Evolutionary conservation across 2,797 vertebrate genomes (phyloP), one percentile per base, ranked within the genome.

Genomic region (Oceanodroma leucorhoa): DNA sequence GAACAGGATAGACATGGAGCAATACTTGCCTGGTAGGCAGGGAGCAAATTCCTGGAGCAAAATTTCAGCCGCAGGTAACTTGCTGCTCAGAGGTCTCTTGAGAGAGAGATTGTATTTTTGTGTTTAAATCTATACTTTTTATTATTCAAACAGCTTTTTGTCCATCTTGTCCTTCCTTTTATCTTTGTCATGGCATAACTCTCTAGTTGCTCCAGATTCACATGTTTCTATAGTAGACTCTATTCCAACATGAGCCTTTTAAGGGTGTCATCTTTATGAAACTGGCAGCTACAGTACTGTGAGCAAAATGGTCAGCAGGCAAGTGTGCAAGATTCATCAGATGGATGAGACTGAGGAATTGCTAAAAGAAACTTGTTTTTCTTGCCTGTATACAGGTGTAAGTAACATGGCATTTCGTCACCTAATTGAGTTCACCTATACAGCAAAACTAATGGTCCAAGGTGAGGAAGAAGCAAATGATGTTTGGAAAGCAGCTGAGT

Each of bases 361-460:
- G 26, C 72, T 65, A 60, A 70, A 57, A 77, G 36, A 41, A 57
- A 90, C 12, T 80, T 78, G 29, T 29, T 79, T 73, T 62, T 84
- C 60, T 84, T 83, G 17, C 58, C 85, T 85, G 13, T 71, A 41
- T 84, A 87, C 97, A 99, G 99, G 99, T 93, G 99, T 99, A 85
- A 99, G 99, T 98, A 99, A 99, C 96, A 98, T 98, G 55, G 99
- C 99, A 30, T 99, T 99, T 96, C 98, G 98, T 78, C 99, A 99
- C 90, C 98, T 99, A 95, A 99, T 99, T 97, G 99, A 99, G 96
- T 99, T 99, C 95, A 99, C 99, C 3, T 99, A 99, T 88, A 99
- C 99, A 15, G 99, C 99, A 89, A 99, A 98, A 43, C 95, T 99
- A 67, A 98, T 98, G 95, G 98, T 99, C 45, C 98, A 98, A 79